These are phyloP conservation scores for Galaxea fascicularis DNA, from an alignment of 92 coral and sea anemone genomes.

Conservation along the genomic window DNA sequence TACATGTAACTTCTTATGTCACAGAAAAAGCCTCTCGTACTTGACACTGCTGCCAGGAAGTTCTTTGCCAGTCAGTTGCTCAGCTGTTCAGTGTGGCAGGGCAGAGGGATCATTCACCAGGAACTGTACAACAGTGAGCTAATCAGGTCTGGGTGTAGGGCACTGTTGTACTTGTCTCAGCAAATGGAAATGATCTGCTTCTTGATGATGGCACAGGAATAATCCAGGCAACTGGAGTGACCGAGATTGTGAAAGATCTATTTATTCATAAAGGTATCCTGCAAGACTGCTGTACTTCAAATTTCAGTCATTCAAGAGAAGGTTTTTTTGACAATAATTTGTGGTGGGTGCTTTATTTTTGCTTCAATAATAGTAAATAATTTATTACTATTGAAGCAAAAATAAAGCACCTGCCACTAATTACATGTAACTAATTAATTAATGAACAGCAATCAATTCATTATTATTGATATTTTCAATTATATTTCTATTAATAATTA, in stretches of 20 bases:
- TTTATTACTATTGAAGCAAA: no score
- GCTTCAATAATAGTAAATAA: no score
- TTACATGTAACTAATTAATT: no score
- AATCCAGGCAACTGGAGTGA: conserved; percentile 68
- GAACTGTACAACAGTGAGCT: neutral
- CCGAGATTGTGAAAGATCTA: conserved; percentile 69
- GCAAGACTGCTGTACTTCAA: no score
- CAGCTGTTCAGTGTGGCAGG: conserved; percentile 13
- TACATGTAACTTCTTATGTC: conserved; percentile 60
- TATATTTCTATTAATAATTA: no score
- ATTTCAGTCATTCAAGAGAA: no score
- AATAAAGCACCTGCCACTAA: no score
- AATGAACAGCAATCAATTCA: no score
- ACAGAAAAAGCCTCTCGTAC: conserved; percentile 36
- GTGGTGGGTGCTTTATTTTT: no score
- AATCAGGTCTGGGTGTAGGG: conserved; percentile 87
- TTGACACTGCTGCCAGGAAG: conserved; percentile 71
- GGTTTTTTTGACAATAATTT: no score
- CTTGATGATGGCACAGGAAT: conserved; percentile 88
- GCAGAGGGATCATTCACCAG: neutral
- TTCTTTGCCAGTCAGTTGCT: conserved; percentile 73
- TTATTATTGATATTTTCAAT: no score
- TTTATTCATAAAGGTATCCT: conserved; percentile 73
- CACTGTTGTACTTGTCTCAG: conserved; percentile 53
- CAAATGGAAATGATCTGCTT: conserved; percentile 72